These are phyloP conservation scores for Hemibagrus guttatus DNA, from an alignment of 2,797 vertebrate species.

Conservation along the genomic window DNA sequence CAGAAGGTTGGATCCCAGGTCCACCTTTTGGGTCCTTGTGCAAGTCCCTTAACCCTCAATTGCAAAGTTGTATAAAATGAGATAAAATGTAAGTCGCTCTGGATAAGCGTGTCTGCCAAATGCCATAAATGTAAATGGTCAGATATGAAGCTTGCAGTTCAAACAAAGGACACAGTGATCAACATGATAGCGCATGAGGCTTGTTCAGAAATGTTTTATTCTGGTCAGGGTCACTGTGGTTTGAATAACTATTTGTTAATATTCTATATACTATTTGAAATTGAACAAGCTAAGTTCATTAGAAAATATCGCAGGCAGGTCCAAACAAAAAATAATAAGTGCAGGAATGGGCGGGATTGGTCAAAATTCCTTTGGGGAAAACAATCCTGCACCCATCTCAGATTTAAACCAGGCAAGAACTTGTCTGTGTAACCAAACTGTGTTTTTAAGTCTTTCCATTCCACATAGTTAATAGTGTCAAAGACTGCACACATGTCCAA, in stretches of 20 bases:
- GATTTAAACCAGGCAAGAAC: constrained; percentile 19
- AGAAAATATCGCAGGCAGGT: constrained; percentile 6
- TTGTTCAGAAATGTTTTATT: background rate
- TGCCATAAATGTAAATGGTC: too few relatives aligned
- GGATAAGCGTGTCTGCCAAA: too few relatives aligned
- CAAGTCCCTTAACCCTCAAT: too few relatives aligned
- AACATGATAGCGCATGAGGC: background rate
- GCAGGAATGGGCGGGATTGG: constrained; percentile 7
- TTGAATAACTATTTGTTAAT: background rate
- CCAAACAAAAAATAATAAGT: constrained; percentile 20
- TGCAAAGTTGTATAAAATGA: too few relatives aligned
- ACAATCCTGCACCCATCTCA: constrained; percentile 13
- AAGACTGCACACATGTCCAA: background rate
- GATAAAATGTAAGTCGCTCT: too few relatives aligned
- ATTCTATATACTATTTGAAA: background rate
- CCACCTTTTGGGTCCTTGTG: too few relatives aligned
- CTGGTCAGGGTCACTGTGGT: background rate
- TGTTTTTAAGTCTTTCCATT: constrained; percentile 15
- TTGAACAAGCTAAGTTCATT: background rate
- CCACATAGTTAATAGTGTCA: constrained; percentile 4
- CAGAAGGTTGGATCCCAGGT: too few relatives aligned
- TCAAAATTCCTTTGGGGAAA: background rate
- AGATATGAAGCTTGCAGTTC: background rate
- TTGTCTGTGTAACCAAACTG: constrained; percentile 2
- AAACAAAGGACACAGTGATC: background rate